A percentile compares a stretch with the other conserved stretches of the same genome.
Conservation (phyloP, 2,888 invertebrate species). For the Phasia obesa region DNA sequence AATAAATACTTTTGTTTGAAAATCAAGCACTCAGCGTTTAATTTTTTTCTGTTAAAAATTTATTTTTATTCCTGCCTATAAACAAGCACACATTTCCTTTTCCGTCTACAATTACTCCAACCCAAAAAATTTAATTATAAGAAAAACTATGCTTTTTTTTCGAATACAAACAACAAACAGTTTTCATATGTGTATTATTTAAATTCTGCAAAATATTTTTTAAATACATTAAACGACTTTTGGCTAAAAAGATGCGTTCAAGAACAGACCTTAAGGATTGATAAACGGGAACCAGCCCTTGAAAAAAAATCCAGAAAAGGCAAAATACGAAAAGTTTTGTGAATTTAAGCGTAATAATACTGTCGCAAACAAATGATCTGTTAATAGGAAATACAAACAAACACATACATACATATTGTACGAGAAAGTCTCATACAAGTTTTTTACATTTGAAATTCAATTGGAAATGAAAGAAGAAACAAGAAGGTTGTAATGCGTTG, state of each 20-base stretch:
- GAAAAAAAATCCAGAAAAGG: constrained; percentile 34
- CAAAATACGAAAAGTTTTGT: constrained; percentile 55
- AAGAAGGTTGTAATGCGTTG: constrained; percentile 59
- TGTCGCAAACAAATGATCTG: constrained; percentile 73
- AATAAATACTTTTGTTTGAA: too few relatives aligned
- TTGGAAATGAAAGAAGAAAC: constrained; percentile 14
- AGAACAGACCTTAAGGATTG: constrained; percentile 26
- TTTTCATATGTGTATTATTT: too few relatives aligned
- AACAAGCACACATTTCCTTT: constrained; percentile 75
- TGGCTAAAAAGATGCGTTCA: background rate
- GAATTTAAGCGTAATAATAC: constrained; percentile 74
- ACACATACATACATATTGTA: background rate
- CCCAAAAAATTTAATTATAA: constrained; percentile 1
- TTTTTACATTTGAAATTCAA: background rate
- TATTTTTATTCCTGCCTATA: constrained; percentile 72
- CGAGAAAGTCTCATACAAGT: background rate
- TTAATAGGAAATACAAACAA: constrained; percentile 71
- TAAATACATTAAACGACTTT: constrained; percentile 43
- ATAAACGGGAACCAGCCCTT: constrained; percentile 15
- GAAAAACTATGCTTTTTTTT: background rate
- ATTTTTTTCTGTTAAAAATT: constrained; percentile 43
- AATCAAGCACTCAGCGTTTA: background rate
- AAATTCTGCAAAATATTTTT: constrained; percentile 67
- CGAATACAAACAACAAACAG: constrained; percentile 1
- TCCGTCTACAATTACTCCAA: constrained; percentile 68